A percentile compares a stretch with the other conserved stretches of the same genome.
Conservation (phyloP, 2,888 invertebrate genomes). For the Microplitis deprimator region DNA sequence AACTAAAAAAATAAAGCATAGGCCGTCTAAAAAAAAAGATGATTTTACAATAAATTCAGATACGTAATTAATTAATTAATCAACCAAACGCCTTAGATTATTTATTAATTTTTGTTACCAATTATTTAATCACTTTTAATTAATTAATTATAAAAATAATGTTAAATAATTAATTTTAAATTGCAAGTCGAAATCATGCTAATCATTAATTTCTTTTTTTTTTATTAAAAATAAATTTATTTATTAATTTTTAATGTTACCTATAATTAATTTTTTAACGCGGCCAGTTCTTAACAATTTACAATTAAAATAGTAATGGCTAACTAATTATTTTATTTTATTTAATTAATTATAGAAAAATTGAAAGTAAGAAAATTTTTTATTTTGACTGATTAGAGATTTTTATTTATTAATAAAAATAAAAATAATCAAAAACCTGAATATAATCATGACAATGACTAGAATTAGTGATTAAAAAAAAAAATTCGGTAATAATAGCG, state of each 20-base stretch:
- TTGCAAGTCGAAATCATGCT: conserved; percentile 33
- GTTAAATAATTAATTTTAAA: conserved; percentile 36
- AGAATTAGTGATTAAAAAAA: not conserved
- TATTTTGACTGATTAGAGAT: conserved; percentile 7
- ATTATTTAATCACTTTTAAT: conserved; percentile 5
- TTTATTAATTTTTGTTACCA: not conserved
- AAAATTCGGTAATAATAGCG: no score
- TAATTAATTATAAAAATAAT: conserved; percentile 33
- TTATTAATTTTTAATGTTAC: conserved; percentile 19
- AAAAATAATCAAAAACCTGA: conserved; percentile 24
- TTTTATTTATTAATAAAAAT: conserved; percentile 4
- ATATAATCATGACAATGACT: conserved; percentile 11
- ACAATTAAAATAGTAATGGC: conserved; percentile 50
- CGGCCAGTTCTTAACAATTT: conserved; percentile 57
- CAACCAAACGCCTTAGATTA: not conserved
- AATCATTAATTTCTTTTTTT: conserved; percentile 44
- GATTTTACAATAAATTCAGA: conserved; percentile 45
- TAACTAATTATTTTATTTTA: conserved; percentile 41
- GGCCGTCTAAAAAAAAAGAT: conserved; percentile 50
- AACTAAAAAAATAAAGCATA: conserved; percentile 61
- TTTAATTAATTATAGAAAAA: conserved; percentile 23
- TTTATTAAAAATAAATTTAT: conserved; percentile 37
- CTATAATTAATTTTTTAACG: not conserved
- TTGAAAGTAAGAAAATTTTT: not conserved
- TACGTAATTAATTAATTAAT: conserved; percentile 13